Percentiles rank a stretch among this genome's conserved stretches.
phyloP scores from a whole-genome alignment of 2,797 vertebrate genomes.

The Melanotaenia boesemani region DNA sequence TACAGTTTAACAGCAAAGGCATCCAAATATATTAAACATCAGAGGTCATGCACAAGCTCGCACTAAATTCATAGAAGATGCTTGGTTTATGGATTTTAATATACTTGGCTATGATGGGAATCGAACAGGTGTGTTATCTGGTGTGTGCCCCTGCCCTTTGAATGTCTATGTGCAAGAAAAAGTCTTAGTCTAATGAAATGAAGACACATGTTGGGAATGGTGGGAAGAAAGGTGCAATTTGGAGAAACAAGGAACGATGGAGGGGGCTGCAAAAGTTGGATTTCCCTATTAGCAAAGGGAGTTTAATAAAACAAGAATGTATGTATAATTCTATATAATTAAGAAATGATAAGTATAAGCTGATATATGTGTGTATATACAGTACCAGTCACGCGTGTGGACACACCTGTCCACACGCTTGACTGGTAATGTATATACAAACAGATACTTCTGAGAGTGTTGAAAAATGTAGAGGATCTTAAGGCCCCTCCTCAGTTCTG shows the following conservation, averaged over 20 bases:
- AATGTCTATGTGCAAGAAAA: constrained; percentile 40
- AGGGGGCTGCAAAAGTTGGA: constrained; percentile 48
- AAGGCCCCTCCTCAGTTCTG: constrained; percentile 53
- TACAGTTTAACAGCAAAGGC: constrained; percentile 52
- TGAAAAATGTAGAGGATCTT: constrained; percentile 71
- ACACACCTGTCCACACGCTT: not conserved
- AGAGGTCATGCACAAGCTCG: constrained; percentile 27
- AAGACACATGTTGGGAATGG: constrained; percentile 28
- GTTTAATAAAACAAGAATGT: constrained; percentile 78
- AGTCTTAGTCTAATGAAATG: constrained; percentile 27
- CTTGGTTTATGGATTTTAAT: constrained; percentile 27
- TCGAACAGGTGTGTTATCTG: constrained; percentile 4
- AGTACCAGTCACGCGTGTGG: constrained; percentile 4
- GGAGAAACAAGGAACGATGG: constrained; percentile 35
- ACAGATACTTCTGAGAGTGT: constrained; percentile 66
- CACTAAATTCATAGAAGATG: constrained; percentile 22
- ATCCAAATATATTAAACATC: constrained; percentile 61
- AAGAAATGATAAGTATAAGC: constrained; percentile 75
- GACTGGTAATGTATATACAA: constrained; percentile 35
- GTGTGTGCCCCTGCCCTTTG: constrained; percentile 12
- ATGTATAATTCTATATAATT: constrained; percentile 79
- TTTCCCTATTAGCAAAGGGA: constrained; percentile 70
- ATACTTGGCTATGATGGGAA: constrained; percentile 1
- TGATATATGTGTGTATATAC: constrained; percentile 49
- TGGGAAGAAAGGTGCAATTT: constrained; percentile 29